Evolutionary conservation across 2,888 invertebrate genomes (phyloP).

Genomic region (Gandaritis pyraliata): DNA sequence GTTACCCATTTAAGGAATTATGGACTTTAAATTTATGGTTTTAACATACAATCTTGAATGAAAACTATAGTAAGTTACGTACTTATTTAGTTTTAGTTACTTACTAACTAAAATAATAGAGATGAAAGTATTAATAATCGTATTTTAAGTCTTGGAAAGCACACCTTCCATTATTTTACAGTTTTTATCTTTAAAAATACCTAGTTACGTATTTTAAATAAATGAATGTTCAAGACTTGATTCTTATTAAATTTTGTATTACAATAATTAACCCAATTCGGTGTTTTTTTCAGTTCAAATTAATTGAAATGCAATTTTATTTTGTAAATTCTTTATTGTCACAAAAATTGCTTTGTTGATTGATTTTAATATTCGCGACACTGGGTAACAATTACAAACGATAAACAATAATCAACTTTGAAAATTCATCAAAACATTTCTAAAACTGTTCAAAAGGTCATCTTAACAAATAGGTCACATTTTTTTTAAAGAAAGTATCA

Average conservation of each 20-base stretch:
- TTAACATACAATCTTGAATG: background rate
- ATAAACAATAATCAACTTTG: constrained; percentile 31
- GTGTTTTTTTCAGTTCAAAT: too few species aligned
- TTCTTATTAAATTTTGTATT: too few species aligned
- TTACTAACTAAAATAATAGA: too few species aligned
- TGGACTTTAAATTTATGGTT: constrained; percentile 10
- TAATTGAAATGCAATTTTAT: background rate
- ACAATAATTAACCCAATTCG: too few species aligned
- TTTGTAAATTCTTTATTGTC: constrained; percentile 68
- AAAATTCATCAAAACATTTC: constrained; percentile 37
- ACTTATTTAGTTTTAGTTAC: too few species aligned
- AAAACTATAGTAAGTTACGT: background rate
- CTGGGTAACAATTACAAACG: constrained; percentile 9
- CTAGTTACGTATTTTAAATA: too few species aligned
- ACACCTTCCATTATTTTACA: too few species aligned
- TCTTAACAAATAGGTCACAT: background rate
- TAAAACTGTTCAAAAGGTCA: constrained; percentile 34
- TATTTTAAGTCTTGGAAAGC: too few species aligned
- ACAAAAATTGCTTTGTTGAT: constrained; percentile 58
- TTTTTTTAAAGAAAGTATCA: background rate
- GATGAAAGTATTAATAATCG: too few species aligned
- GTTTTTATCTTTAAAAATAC: too few species aligned
- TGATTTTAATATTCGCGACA: constrained; percentile 18
- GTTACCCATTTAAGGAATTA: constrained; percentile 9
- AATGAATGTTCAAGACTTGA: too few species aligned